Evolutionary conservation across 2,888 invertebrate species (phyloP), one percentile per base, ranked within the genome.

Genomic region (Boloria euphrosyne): DNA sequence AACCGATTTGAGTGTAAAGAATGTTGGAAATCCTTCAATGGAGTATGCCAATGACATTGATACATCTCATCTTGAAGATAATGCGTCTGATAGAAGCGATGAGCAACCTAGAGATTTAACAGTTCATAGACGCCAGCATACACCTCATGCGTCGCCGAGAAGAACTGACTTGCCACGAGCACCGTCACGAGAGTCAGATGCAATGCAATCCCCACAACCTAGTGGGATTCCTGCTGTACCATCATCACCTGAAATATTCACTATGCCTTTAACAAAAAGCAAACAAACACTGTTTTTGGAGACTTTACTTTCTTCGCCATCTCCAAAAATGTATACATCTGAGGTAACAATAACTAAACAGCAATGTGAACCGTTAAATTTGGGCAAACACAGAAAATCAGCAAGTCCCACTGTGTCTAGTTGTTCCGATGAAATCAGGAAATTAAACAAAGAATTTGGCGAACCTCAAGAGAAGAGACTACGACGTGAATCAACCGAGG

Each of bases 371-470:
- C 95, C 96, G 4, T 83, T 95, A 49, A 95, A 96, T 85, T 85
- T 95, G 76, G 96, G 95, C 3, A 95, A 94, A 80, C 93, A 93
- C 75, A 85, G 94, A 76, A 95, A 94, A 83, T 95, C 94, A 14
- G 94, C 94, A 0, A 95, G 95, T 82, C 95, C 95, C 0, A 95
- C 95, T 0, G 95, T 95, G 1, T 94, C 95, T n/a, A 95, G 95
- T 65, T 95, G 95, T 76, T 95, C 95, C 0, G 95, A 96, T 74
- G 95, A 95, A 80, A 94, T 94, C 4, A 94, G 94, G 73, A 94
- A 93, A 75, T 89, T 94, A 67, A 89, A 80, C 68, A 83, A 94
- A 86, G 88, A 93, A 75, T 84, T 85, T 82, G 84, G 90, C 75
- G 86, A 93, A 85, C 88, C 92, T 62, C 82, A 89, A 77, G 89